A percentile compares a stretch with the other conserved stretches of the same genome.
Conservation (phyloP, 2,888 invertebrate species). For the Melanargia galathea region DNA sequence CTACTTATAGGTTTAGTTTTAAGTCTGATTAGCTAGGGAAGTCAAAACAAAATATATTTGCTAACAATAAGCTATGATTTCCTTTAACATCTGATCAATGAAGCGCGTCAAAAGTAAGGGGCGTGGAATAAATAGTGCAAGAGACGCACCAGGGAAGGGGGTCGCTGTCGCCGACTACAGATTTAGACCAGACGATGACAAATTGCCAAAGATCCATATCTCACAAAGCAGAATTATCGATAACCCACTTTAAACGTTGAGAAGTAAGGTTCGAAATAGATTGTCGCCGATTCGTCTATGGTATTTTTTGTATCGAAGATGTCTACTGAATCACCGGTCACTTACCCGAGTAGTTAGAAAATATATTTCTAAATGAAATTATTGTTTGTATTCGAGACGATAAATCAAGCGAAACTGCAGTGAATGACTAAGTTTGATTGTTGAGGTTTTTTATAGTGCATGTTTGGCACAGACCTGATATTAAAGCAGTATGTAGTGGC, state of each 20-base stretch:
- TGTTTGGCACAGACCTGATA: too few relatives aligned
- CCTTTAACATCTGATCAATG: constrained; percentile 57
- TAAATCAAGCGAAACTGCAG: constrained; percentile 20
- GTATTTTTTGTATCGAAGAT: constrained; percentile 27
- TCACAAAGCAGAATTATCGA: constrained; percentile 10
- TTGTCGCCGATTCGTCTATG: constrained; percentile 13
- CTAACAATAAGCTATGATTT: constrained; percentile 46
- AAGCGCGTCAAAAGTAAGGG: constrained; percentile 56
- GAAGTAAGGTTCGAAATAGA: constrained; percentile 37
- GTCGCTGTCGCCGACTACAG: constrained; percentile 50
- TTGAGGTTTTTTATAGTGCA: neutral
- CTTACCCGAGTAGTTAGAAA: constrained; percentile 65
- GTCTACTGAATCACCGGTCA: constrained; percentile 65
- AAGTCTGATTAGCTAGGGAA: neutral
- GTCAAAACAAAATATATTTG: neutral
- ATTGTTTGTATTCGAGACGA: constrained; percentile 31
- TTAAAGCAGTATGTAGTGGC: neutral
- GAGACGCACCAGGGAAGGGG: constrained; percentile 49
- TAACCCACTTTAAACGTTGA: constrained; percentile 16
- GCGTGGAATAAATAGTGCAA: constrained; percentile 63
- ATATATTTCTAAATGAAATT: constrained; percentile 49
- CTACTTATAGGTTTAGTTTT: too few relatives aligned
- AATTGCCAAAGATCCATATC: constrained; percentile 37
- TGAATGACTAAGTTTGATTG: constrained; percentile 19
- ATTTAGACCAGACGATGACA: constrained; percentile 54